Conservation (phyloP, 1,140 invertebrate genomes). For the Batillaria attramentaria region DNA sequence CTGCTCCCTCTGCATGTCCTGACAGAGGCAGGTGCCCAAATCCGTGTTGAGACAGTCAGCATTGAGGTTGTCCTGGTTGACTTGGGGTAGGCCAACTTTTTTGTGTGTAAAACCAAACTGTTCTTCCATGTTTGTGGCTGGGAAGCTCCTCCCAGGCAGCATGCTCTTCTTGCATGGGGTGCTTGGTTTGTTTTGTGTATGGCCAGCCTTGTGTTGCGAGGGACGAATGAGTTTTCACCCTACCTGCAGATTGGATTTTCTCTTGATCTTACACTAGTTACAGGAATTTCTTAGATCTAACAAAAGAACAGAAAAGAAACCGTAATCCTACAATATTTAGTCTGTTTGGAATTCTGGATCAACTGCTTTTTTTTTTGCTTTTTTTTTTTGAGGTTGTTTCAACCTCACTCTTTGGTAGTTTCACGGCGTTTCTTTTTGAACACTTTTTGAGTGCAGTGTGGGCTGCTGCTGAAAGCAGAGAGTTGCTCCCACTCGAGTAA, state of each 20-base stretch:
- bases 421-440: conserved; percentile 1
- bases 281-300: no score
- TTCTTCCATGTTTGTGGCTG: conserved; percentile 23
- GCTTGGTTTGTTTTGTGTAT: conserved; percentile 17
- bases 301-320: no score
- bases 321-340: no score
- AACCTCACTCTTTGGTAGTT: neutral
- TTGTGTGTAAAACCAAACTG: conserved; percentile 10
- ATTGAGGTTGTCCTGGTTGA: neutral
- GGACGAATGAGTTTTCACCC: conserved; percentile 5
- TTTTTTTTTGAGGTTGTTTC: neutral
- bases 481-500: neutral
- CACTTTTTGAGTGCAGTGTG: neutral
- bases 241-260: no score
- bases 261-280: no score
- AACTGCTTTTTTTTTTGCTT: neutral
- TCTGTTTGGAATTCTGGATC: no score
- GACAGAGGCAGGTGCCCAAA: no score
- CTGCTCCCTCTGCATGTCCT: conserved; percentile 5
- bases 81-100: neutral
- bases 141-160: conserved; percentile 12
- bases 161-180: conserved; percentile 28
- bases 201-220: neutral
- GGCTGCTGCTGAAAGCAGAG: conserved; percentile 6
- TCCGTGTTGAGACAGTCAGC: conserved; percentile 13